Evolutionary conservation across 2,888 invertebrate genomes (phyloP).

Genomic region (Falcaria lacertinaria): DNA sequence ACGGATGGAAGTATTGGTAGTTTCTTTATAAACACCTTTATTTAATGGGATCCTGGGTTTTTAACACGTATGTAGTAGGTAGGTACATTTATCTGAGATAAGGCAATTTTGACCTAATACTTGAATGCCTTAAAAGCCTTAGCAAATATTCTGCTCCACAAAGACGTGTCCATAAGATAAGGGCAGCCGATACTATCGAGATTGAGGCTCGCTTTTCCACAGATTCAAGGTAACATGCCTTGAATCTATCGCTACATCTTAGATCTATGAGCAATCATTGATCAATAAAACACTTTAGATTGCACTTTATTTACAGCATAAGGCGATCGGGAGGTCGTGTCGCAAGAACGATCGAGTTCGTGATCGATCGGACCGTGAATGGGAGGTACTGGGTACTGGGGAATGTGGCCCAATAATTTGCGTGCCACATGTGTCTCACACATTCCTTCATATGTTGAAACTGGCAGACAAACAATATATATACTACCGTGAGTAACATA

Average conservation of each 20-base stretch:
- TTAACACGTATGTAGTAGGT: too few relatives aligned
- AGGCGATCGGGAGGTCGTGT: slow-evolving; percentile 24
- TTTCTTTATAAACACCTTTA: too few relatives aligned
- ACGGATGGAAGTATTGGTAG: too few relatives aligned
- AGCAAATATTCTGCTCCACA: too few relatives aligned
- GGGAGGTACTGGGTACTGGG: slow-evolving; percentile 12
- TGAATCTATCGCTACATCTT: slow-evolving; percentile 1
- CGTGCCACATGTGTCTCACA: slow-evolving; percentile 15
- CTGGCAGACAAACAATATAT: slow-evolving; percentile 4
- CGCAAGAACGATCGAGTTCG: slow-evolving; percentile 26
- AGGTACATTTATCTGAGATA: too few relatives aligned
- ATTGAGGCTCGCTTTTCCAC: too few relatives aligned
- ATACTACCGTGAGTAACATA: background rate
- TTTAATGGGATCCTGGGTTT: too few relatives aligned
- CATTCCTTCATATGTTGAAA: slow-evolving; percentile 31
- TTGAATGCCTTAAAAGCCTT: too few relatives aligned
- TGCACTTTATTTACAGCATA: slow-evolving; percentile 7
- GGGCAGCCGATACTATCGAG: too few relatives aligned
- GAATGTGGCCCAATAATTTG: slow-evolving; percentile 14
- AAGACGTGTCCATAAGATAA: too few relatives aligned
- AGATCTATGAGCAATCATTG: background rate
- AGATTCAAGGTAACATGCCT: too few relatives aligned
- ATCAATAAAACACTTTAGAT: slow-evolving; percentile 5
- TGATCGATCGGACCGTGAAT: slow-evolving; percentile 36
- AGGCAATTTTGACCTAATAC: too few relatives aligned